Base-by-base conservation (phyloP, 2,797 vertebrate species). In the Poecilia velifera region DNA sequence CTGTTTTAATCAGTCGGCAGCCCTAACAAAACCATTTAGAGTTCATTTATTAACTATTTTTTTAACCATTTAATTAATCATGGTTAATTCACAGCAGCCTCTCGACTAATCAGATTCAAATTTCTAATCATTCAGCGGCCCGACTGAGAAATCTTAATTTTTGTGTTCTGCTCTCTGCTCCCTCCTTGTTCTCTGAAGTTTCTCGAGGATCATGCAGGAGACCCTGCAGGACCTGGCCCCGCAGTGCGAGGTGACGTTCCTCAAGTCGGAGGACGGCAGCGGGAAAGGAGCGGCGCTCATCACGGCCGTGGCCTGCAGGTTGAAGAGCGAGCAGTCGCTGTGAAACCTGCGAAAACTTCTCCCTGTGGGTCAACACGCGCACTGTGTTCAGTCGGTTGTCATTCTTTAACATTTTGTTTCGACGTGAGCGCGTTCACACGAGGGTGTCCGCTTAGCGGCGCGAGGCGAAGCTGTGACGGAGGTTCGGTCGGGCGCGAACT, bases 201-300 rank as follows among this genome's bases (percentile, higher is more conserved):
- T 99, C 93, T 97, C 97, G 72, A 93, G 90, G 45, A 68, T 98
- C 79, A 95, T 99, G 97, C 96, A 95, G 0, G 95, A 97, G 78
- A 99, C 97, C 0, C 92, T 99, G 85, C 95, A 93, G 86, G 95
- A 96, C 81, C 80, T 99, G 94, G 96, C 98, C 0, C 98, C 98
- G 0, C 94, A 96, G 86, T 99, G 98, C 1, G 94, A 97, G 0
- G 98, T 99, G 90, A 96, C 95, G 16, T 98, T 99, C 89, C 91
- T 98, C 76, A 97, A 97, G 90, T 99, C 98, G 0, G 98, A 99
- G 84, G 98, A 99, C 0, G 98, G 98, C 86, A 99, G 98, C 0
- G 98, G 98, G 47, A 99, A 98, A 74, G 98, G 98, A 0, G 98
- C 98, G 0, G 98, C 98, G 0, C 96, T 99, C 81, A 99, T 99